Percentiles rank a stretch among this genome's conserved stretches.
These are phyloP conservation scores for Phrixothrix hirtus DNA, from an alignment of 2,888 invertebrate species.

Conservation along the genomic window DNA sequence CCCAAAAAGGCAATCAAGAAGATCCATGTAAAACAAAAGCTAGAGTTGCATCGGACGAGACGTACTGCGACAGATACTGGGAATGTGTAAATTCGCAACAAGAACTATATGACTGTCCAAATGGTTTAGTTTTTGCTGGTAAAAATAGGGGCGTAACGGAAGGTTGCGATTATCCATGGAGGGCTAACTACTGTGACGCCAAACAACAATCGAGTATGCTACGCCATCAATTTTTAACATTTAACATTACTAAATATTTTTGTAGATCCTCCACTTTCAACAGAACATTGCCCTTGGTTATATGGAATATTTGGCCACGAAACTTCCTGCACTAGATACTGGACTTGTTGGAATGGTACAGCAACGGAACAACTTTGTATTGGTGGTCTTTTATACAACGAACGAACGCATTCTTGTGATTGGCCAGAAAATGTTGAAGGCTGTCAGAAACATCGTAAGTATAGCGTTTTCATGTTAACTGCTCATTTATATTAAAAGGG, in stretches of 20 bases:
- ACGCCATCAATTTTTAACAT: no score
- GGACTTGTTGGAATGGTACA: constrained; percentile 95
- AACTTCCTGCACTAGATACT: constrained; percentile 89
- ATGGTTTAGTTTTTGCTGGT: constrained; percentile 87
- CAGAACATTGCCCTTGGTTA: constrained; percentile 89
- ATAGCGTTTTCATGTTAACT: no score
- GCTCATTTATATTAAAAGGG: not conserved
- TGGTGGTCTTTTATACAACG: constrained; percentile 87
- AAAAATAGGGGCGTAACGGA: constrained; percentile 86
- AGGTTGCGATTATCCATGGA: constrained; percentile 89
- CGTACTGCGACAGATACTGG: constrained; percentile 84
- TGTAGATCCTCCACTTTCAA: constrained; percentile 78
- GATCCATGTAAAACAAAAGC: constrained; percentile 84
- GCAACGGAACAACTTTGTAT: constrained; percentile 91
- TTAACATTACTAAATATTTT: no score
- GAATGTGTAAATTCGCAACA: constrained; percentile 84
- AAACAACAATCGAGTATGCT: constrained; percentile 74
- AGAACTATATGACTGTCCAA: constrained; percentile 86
- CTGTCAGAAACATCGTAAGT: constrained; percentile 92
- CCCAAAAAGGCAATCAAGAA: constrained; percentile 60
- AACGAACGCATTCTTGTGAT: constrained; percentile 87
- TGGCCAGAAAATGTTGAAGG: constrained; percentile 94
- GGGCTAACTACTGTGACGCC: constrained; percentile 83
- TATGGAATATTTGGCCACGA: constrained; percentile 94
- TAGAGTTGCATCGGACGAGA: constrained; percentile 74